Conservation (phyloP, 2,888 invertebrate species). For the Thera obeliscata region DNA sequence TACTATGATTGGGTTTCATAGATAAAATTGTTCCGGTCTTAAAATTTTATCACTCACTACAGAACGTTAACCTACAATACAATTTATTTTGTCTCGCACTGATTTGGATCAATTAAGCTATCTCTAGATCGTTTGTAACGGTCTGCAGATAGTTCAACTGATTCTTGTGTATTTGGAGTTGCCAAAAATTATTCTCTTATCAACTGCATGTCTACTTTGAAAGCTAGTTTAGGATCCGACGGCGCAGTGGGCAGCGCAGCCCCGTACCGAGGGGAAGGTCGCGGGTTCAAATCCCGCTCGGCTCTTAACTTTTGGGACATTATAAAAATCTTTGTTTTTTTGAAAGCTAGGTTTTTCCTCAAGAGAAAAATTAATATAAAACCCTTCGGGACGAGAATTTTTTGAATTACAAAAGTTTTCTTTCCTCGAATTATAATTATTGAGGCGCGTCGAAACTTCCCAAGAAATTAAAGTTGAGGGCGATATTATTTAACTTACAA, state of each 20-base stretch:
- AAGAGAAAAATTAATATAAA: conserved; percentile 11
- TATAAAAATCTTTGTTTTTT: too few relatives aligned
- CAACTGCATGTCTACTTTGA: neutral
- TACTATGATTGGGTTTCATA: conserved; percentile 27
- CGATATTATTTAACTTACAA: conserved; percentile 58
- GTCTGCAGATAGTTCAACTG: too few relatives aligned
- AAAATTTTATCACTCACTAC: conserved; percentile 25
- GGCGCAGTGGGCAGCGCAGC: too few relatives aligned
- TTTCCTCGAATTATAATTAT: conserved; percentile 12
- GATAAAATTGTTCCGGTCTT: conserved; percentile 25
- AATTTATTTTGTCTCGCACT: too few relatives aligned
- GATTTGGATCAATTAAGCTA: too few relatives aligned
- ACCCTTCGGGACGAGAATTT: neutral
- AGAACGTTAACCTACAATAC: too few relatives aligned
- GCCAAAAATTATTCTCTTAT: conserved; percentile 12
- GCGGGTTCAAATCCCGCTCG: too few relatives aligned
- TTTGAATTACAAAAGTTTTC: conserved; percentile 15
- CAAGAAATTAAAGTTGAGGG: conserved; percentile 6
- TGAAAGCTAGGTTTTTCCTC: conserved; percentile 8
- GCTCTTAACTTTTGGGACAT: too few relatives aligned
- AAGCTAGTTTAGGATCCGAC: too few relatives aligned
- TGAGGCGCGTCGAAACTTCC: conserved; percentile 8
- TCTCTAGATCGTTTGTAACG: too few relatives aligned
- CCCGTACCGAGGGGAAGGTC: too few relatives aligned
- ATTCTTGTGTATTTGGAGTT: too few relatives aligned